Base-by-base conservation (phyloP, 2,797 vertebrate species). In the Leontopithecus rosalia region DNA sequence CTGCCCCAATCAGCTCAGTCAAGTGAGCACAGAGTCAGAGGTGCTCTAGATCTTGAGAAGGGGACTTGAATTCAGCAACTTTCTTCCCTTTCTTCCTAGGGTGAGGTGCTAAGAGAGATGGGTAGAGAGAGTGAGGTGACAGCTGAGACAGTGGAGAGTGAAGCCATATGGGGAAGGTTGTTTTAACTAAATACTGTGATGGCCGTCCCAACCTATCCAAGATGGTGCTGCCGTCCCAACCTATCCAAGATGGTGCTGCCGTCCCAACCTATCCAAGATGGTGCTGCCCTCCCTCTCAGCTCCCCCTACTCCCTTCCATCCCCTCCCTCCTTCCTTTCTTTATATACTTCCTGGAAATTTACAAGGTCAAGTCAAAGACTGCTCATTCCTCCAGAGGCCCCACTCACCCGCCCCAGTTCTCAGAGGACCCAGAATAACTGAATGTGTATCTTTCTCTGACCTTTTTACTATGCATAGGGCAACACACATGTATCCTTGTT, bases 11-110 rank as follows among this genome's bases (percentile, higher is more conserved):
- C 50, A 36, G 30, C 72, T 39, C 64, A 79, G 46, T 52, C 85
- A 72, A 3, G 24, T 13, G 55, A 75, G 67, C 57, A 55, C 19
- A 36, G 52, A 57, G 39, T 73, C 26, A 12, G 36, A 52, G 43
- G 28, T 67, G 36, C 33, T 48, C 46, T 26, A 28, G 36, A 82
- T 52, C 39, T 41, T 67, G 4, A 20, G 43, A 52, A 79, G 48
- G 36, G 7, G 33, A 28, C 1, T 30, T 55, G 72, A 64, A 64
- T 72, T 83, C 89, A 33, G 13, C 70, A 33, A n/a, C 58, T 77
- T 88, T 58, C 82, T 90, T 80, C 30, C 52, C 75, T 58, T 83
- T 70, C 76, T 85, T 75, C 36, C 33, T 48, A 76, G 28, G 75
- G 58, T 8, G 7, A 55, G 28, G 19, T 73, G n/a, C 48, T 67